Evolutionary conservation across 2,797 vertebrate species (phyloP), one percentile per base, ranked within the genome.

Genomic region (Hybognathus amarus): DNA sequence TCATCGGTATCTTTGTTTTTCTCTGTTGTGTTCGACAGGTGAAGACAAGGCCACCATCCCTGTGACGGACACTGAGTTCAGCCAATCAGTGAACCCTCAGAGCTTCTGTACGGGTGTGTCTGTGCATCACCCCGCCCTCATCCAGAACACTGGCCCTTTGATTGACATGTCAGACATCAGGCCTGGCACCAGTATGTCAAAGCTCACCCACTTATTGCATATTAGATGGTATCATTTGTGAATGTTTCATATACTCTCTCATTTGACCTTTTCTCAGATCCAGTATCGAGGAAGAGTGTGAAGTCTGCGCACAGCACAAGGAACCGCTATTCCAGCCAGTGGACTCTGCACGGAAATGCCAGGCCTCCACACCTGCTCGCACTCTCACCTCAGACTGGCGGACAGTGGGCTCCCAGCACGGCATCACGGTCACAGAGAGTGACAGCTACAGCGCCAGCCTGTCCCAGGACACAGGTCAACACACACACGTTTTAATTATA

Each of bases 111-210:
- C 98, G 0, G 98, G 98, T 0, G 98, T 99, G 76, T 99, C 98
- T 0, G 94, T 99, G 87, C 98, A 99, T 77, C 98, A 98, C 84
- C 98, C 97, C 0, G 97, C 97, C 75, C 96, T 99, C 91, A 98
- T 99, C 91, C 98, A 99, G 93, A 99, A 98, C 94, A 97, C 98
- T 0, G 98, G 98, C 1, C 98, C 98, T 42, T 94, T 99, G 93
- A 99, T 99, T 27, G 98, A 99, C 91, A 99, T 99, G 98, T 99
- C 98, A 0, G 98, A 99, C 92, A 99, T 99, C 90, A 96, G 98
- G 84, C 98, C 98, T 1, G 98, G 98, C 93, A 99, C 98, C 87
- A 99, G 98, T 99, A 93, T 91, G 97, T 91, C 67, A 63, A 5
- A 77, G 18, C 6, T 38, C 59, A 20, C 17, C 3, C 36, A 77